Conservation (phyloP, 1,140 invertebrate species). For the Chymomyza costata region DNA sequence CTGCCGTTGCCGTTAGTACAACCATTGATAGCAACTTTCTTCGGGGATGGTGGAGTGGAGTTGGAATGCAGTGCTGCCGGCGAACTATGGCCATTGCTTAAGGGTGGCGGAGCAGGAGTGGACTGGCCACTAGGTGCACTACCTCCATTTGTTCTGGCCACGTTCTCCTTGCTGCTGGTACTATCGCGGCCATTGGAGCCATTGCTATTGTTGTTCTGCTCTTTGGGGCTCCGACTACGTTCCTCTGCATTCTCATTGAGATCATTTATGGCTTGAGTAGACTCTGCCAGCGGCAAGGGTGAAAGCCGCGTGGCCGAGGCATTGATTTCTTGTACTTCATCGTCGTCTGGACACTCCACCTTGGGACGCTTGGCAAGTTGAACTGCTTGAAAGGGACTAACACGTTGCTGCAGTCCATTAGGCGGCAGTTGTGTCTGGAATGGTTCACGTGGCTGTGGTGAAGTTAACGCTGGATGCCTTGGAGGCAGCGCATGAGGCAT, state of each 20-base stretch:
- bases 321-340: slow-evolving; percentile 58
- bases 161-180: slow-evolving; percentile 60
- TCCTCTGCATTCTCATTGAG: neutral
- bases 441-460: slow-evolving; percentile 39
- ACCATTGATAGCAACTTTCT: slow-evolving; percentile 20
- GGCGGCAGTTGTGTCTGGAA: slow-evolving; percentile 59
- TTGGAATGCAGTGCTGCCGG: slow-evolving; percentile 12
- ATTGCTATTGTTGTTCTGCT: slow-evolving; percentile 43
- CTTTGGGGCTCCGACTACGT: slow-evolving; percentile 38
- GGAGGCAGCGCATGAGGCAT: slow-evolving; percentile 9
- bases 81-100: slow-evolving; percentile 30
- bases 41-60: slow-evolving; percentile 44
- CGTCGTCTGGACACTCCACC: slow-evolving; percentile 43
- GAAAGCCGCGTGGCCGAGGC: slow-evolving; percentile 20
- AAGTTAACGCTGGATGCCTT: slow-evolving; percentile 9
- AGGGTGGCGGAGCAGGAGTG: slow-evolving; percentile 35
- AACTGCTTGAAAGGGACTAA: slow-evolving; percentile 55
- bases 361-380: slow-evolving; percentile 52
- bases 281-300: slow-evolving; percentile 23
- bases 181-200: slow-evolving; percentile 45
- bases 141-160: slow-evolving; percentile 40
- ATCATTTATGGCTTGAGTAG: slow-evolving; percentile 10
- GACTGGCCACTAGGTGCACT: slow-evolving; percentile 44
- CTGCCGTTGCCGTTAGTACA: slow-evolving; percentile 8
- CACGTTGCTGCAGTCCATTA: slow-evolving; percentile 39